Conservation (phyloP, 1,140 invertebrate genomes). For the Drosophila nasuta region DNA sequence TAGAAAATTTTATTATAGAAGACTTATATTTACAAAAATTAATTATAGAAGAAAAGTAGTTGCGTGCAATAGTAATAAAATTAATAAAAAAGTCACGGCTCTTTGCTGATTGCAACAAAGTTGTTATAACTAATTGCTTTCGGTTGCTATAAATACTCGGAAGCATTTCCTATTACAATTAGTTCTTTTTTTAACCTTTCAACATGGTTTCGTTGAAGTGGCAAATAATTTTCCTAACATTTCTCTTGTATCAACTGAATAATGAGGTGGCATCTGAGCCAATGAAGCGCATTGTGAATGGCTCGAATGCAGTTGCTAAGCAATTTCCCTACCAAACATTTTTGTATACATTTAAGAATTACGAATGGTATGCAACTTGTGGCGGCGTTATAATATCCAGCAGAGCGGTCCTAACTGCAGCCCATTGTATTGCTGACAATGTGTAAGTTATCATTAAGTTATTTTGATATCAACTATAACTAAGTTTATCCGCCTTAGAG, state of each 20-base stretch:
- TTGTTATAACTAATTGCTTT: not conserved
- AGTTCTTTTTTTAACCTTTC: not conserved
- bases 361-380: not conserved
- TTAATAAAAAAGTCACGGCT: not conserved
- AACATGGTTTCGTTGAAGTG: slow-evolving; percentile 7
- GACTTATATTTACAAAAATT: too few species aligned
- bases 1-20: too few species aligned
- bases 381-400: not conserved
- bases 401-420: slow-evolving; percentile 1
- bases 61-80: not conserved
- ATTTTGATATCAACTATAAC: not conserved
- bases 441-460: not conserved
- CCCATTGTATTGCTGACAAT: not conserved
- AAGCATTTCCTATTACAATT: not conserved
- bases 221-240: not conserved
- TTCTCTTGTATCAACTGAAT: not conserved
- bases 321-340: slow-evolving; percentile 15
- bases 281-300: slow-evolving; percentile 12
- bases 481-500: not conserved
- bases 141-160: not conserved
- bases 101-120: not conserved
- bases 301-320: not conserved
- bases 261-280: not conserved
- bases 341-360: not conserved
- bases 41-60: too few species aligned